Evolutionary conservation across 2,888 invertebrate genomes (phyloP), one percentile per base, ranked within the genome.

Genomic region (Petrolisthes manimaculis): DNA sequence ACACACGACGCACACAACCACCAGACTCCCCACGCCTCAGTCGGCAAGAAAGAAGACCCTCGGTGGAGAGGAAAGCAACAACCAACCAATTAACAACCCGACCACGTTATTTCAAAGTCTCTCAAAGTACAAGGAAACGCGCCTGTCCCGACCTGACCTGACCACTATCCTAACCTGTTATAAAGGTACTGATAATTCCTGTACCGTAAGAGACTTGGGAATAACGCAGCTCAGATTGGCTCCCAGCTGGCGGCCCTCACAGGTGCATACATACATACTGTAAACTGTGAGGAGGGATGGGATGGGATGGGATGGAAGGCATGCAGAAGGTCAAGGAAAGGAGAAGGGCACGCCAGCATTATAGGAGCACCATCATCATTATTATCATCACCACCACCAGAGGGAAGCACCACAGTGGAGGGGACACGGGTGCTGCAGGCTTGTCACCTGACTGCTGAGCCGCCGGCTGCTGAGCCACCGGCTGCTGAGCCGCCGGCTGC

Each of bases 371-470:
- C 83, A 55, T 55, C 74, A 54, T 55, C 75, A 54, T 24, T 37
- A 54, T 24, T 37, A 82, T 78, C 14, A 12, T 2, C 37, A 56
- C n/a, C 85, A 78, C 78, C 82, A 12, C 61, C 67, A 75, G 21
- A 74, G 82, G 54, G 74, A 82, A 77, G 61, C 79, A 75, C 75
- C 55, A 56, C 55, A 80, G 55, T 82, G 69, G 69, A 69, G 84
- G 79, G 51, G 80, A 53, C 74, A 81, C 54, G 53, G 24, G 61
- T 80, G 83, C 67, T 74, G 78, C 78, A 61, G 83, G 56, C 79
- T 55, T 56, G 75, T 87, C 89, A 87, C 89, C 89, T 87, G 86
- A 81, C 81, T 84, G 53, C 75, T 61, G 77, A 51, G 77, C 56
- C 37, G 67, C 61, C 53, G 61, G 79, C 78, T 83, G 83, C 18